Evolutionary conservation across 2,888 invertebrate genomes (phyloP), one percentile per base, ranked within the genome.

Genomic region (Mythimna loreyi): DNA sequence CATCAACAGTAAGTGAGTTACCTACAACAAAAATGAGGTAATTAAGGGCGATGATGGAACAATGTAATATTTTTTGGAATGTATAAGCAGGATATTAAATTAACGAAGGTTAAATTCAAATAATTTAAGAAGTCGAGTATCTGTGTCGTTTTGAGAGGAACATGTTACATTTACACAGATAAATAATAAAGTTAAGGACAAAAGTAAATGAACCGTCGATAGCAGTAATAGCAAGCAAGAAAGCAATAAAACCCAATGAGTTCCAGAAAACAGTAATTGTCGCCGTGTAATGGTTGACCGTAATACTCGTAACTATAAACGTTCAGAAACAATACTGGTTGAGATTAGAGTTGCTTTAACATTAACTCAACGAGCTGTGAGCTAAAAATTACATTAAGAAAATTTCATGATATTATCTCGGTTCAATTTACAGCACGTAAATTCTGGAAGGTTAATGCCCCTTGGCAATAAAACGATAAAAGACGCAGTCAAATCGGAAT

Each of bases 191-290:
- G 19, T 47, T 25, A 33, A n/a, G 19, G 21, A 25, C n/a, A 21
- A 70, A 65, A 66, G 43, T 53, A 63, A 68, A 36, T 33, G 19
- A 43, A 49, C 28, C 55, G 36, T 57, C 62, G 50, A 60, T 64
- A 49, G 61, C 47, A 64, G 70, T 62, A 70, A 74, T 36, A 40
- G 63, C 56, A 28, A 73, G 40, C 60, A 60, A 67, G 45, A 70
- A 67, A 56, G 75, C 69, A 59, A 77, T 78, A 61, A 80, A 82
- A 75, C 36, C 63, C 45, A 71, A 67, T 45, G 67, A 60, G 60
- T 77, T 71, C 65, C 68, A 75, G 63, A 66, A 64, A 67, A 82
- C 55, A 33, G 71, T 71, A 68, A 78, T 82, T 78, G 79, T 79
- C 67, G 71, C 75, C 58, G 63, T 64, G 63, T 71, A 71, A 78